A percentile compares a stretch with the other conserved stretches of the same genome.
Conservation (phyloP, 2,888 invertebrate genomes). For the Itoplectis maculator region DNA sequence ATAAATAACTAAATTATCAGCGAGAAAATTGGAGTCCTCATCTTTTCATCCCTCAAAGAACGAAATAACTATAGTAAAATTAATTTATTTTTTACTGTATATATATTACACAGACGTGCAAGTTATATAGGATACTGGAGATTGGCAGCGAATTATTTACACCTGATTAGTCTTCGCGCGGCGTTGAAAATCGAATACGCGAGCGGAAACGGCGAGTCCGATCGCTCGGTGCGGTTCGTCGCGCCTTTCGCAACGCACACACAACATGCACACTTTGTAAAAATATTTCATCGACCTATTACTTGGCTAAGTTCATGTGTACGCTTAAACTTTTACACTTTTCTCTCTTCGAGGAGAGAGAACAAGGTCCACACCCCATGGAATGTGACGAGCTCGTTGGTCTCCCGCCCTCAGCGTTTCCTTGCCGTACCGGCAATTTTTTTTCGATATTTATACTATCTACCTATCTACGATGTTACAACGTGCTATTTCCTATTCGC, state of each 20-base stretch:
- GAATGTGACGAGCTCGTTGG: constrained; percentile 51
- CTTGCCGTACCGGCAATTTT: constrained; percentile 29
- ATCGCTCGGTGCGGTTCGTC: constrained; percentile 31
- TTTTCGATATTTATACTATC: constrained; percentile 47
- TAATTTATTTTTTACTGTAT: constrained; percentile 51
- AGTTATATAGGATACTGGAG: constrained; percentile 91
- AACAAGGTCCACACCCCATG: constrained; percentile 50
- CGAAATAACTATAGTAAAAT: constrained; percentile 34
- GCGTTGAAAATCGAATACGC: constrained; percentile 82
- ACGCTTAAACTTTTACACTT: constrained; percentile 91
- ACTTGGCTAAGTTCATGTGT: constrained; percentile 91
- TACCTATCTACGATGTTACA: constrained; percentile 42
- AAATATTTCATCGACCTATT: constrained; percentile 60
- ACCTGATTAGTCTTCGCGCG: constrained; percentile 92
- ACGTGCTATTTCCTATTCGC: constrained; percentile 31
- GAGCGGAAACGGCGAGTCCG: constrained; percentile 17
- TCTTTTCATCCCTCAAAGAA: background rate
- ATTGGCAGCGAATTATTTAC: constrained; percentile 97
- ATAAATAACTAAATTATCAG: background rate
- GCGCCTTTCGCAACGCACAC: constrained; percentile 37
- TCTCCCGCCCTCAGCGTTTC: constrained; percentile 15
- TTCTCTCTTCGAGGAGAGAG: constrained; percentile 46
- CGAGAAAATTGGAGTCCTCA: background rate
- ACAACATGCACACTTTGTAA: constrained; percentile 54
- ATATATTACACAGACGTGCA: constrained; percentile 87